Percentiles rank a stretch among this genome's conserved stretches.
Evolutionary conservation across 2,888 invertebrate genomes (phyloP).

Genomic region (Adelphocoris suturalis): DNA sequence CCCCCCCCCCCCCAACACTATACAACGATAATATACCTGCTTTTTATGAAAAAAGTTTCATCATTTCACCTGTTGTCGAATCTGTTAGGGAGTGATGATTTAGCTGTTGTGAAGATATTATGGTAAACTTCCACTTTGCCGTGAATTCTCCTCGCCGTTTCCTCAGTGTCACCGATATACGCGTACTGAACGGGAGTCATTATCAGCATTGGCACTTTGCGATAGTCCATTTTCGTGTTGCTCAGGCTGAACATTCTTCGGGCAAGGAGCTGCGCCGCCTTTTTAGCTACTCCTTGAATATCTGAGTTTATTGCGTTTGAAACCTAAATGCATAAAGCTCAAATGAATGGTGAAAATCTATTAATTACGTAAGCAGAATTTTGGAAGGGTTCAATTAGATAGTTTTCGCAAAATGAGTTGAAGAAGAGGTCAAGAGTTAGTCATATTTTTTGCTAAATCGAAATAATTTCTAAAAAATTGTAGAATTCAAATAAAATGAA

Average conservation of each 20-base stretch:
- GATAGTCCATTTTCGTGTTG: conserved; percentile 53
- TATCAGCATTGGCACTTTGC: conserved; percentile 40
- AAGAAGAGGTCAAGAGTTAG: too few relatives aligned
- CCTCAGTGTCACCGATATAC: conserved; percentile 59
- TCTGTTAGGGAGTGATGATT: conserved; percentile 50
- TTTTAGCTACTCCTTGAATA: conserved; percentile 54
- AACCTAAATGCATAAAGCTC: conserved; percentile 37
- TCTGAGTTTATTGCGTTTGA: conserved; percentile 51
- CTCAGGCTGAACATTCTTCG: conserved; percentile 54
- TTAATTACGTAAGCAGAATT: too few relatives aligned
- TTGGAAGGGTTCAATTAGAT: too few relatives aligned
- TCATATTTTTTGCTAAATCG: too few relatives aligned
- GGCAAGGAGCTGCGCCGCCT: conserved; percentile 52
- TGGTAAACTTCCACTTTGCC: conserved; percentile 63
- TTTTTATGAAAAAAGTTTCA: too few relatives aligned
- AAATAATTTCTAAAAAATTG: too few relatives aligned
- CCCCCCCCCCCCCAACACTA: too few relatives aligned
- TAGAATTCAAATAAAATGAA: too few relatives aligned
- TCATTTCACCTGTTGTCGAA: conserved; percentile 54
- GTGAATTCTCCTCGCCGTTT: conserved; percentile 40
- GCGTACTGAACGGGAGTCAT: conserved; percentile 63
- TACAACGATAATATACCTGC: too few relatives aligned
- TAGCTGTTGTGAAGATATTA: neutral
- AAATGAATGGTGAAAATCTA: neutral
- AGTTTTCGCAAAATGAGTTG: too few relatives aligned